Base-by-base conservation (phyloP, 2,888 invertebrate genomes). In the Tachina lurida region DNA sequence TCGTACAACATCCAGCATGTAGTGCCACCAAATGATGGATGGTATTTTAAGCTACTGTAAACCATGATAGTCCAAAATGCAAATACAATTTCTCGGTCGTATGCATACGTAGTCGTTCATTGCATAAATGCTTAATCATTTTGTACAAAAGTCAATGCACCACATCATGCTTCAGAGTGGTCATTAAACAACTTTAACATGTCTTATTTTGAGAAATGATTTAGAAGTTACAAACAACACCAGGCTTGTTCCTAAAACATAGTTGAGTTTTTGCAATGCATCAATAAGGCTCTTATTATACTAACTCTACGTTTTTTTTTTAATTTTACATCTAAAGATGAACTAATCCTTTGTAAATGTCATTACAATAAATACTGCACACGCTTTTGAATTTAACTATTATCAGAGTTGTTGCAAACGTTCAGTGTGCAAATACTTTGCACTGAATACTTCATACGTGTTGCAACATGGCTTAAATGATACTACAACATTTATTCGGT, bases 281-380 rank as follows among this genome's bases (percentile, higher is more conserved):
- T 13, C 17, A 60, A 19, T 60, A 47, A 19, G 45, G 9, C 7
- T 13, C 49, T 49, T 49, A 49, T 49, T 49, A 49, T 58, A 5
- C 47, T 31, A 31, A 17, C 15, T 31, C 56, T 65, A 31, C 17
- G 45, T 45, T 8, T 45, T 31, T 45, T 1, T 60, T 31, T 12
- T 22, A 60, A 43, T 52, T 67, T 60, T 75, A 47, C 39, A 5
- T 76, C 67, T 49, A 76, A 65, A 63, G 56, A 65, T 65, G 31
- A 76, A 76, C 82, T 85, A 82, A 85, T 85, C 75, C 82, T 82
- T 82, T 85, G 82, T 79, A 75, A 79, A 85, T 82, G 74, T 85
- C 82, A 71, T 82, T 85, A 82, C 81, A 82, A 81, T 85, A 81
- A 77, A 85, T 85, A 77, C 75, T 78, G 65, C 22, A 70, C 74